Percentiles rank a stretch among this genome's conserved stretches.
Conservation (phyloP, 2,888 invertebrate species). For the Melinaea menophilus region DNA sequence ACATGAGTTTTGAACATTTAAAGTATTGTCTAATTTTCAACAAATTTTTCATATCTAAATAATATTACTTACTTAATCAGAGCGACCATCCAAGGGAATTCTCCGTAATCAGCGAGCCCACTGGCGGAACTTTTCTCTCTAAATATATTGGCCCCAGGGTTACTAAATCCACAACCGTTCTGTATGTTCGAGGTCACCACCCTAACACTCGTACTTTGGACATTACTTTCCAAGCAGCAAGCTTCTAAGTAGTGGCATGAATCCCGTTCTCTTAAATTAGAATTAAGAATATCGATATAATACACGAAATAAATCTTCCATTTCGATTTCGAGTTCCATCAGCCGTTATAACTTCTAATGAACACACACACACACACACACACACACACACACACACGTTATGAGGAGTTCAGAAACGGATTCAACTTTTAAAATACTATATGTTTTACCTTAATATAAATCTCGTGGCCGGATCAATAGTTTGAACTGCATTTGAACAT, state of each 20-base stretch:
- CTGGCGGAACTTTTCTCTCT: conserved; percentile 70
- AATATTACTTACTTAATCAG: conserved; percentile 69
- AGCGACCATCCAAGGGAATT: conserved; percentile 91
- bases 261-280: neutral
- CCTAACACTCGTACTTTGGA: neutral
- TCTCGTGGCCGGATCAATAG: conserved; percentile 10
- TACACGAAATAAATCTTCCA: neutral
- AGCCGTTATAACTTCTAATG: neutral
- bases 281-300: no score
- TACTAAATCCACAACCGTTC: conserved; percentile 80
- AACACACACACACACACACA: no score
- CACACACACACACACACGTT: no score
- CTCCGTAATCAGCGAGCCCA: conserved; percentile 85
- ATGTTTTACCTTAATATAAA: conserved; percentile 17
- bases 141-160: conserved; percentile 83
- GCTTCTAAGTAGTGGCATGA: conserved; percentile 9
- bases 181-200: neutral
- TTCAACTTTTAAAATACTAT: neutral
- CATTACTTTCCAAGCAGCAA: conserved; percentile 14
- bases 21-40: no score
- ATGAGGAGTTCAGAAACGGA: no score
- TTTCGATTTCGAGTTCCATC: neutral
- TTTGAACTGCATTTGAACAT: conserved; percentile 10
- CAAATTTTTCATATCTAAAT: neutral
- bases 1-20: no score